A percentile compares a stretch with the other conserved stretches of the same genome.
Evolutionary conservation across 2,797 vertebrate genomes (phyloP).

Genomic region (Saxicola maurus): DNA sequence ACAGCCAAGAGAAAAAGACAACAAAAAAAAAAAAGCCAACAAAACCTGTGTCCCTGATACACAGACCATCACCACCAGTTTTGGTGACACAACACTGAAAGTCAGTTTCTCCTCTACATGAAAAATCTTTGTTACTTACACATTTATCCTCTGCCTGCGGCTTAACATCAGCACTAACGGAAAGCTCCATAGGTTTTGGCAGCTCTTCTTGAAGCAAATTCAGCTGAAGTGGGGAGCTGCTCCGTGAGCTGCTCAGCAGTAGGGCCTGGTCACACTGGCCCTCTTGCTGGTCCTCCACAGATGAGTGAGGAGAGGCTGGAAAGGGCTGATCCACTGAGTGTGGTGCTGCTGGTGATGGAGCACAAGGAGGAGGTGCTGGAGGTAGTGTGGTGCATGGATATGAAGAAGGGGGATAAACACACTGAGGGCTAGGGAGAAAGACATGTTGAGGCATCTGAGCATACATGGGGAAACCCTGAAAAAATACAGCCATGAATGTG

Average conservation of each 20-base stretch:
- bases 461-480: conserved; percentile 73
- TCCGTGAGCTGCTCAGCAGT: conserved; percentile 79
- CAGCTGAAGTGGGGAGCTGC: conserved; percentile 86
- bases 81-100: neutral
- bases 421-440: conserved; percentile 53
- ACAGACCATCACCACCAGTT: neutral
- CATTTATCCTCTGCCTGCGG: neutral
- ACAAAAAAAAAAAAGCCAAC: neutral
- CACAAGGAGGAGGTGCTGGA: neutral
- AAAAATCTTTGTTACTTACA: conserved; percentile 21
- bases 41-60: neutral
- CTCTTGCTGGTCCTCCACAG: neutral
- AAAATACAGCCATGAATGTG: conserved; percentile 75
- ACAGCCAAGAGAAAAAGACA: neutral
- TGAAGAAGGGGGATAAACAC: conserved; percentile 21
- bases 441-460: conserved; percentile 48
- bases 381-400: neutral
- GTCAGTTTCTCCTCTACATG: neutral
- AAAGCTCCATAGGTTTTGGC: conserved; percentile 70
- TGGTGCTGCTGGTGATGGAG: neutral
- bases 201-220: conserved; percentile 85
- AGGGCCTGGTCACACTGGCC: neutral
- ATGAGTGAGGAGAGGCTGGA: neutral
- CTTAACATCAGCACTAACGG: conserved; percentile 4
- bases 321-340: neutral